Evolutionary conservation across 2,113 vertebrate species (phyloP), one percentile per base, ranked within the genome.

Genomic region (Amphiprion ocellaris): DNA sequence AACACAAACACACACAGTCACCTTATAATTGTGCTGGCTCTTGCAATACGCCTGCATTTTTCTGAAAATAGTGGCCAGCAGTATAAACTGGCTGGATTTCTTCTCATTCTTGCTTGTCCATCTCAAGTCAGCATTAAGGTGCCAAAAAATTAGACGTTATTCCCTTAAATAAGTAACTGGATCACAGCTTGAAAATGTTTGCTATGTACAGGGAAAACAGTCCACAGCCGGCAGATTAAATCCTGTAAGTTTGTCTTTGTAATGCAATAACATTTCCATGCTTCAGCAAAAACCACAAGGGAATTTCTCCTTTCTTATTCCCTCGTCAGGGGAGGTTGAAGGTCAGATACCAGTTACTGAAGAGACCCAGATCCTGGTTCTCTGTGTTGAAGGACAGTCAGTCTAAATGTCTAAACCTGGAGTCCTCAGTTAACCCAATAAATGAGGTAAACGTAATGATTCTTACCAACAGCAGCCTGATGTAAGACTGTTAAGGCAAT

Each of bases 181-280:
- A 88, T 77, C 82, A 77, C 58, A 66, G 71, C 77, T 79, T 79
- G 69, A 87, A 69, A 78, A 59, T 12, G 19, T 81, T 46, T 49
- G n/a, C 70, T 81, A 82, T 88, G 87, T 82, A 26, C 59, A 70
- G 56, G 78, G n/a, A 53, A 81, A 77, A 84, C 47, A 65, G 28
- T 52, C 59, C 66, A 69, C 60, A 71, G 71, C 61, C 78, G 69
- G 68, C 79, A 69, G 68, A 87, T 74, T 81, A 80, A 78, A 86
- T 82, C 61, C 55, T 72, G 76, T 49, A 78, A 70, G 75, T 84
- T 83, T 83, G 54, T 88, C 83, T 83, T 74, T 56, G 52, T 77
- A 87, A 90, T 70, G 41, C 53, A 77, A 74, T 62, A 76, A 84
- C 61, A 68, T 82, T 41, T 79, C n/a, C 26, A 52, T 12, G 54